A percentile compares a stretch with the other conserved stretches of the same genome.
These are phyloP conservation scores for Anseranas semipalmata DNA, from an alignment of 2,113 vertebrate species.

Conservation along the genomic window DNA sequence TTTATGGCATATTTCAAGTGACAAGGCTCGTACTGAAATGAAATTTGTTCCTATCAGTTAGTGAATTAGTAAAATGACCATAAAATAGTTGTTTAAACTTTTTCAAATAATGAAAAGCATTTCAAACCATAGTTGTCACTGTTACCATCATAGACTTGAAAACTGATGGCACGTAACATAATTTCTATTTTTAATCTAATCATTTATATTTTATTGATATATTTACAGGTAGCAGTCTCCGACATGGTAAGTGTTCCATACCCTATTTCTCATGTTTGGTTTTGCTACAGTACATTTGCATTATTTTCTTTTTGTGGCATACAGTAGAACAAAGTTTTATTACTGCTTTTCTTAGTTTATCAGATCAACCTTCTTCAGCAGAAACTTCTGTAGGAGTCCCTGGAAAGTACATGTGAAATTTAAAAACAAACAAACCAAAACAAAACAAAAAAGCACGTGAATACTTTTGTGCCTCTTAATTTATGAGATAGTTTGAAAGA, in stretches of 20 bases:
- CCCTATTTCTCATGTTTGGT: background rate
- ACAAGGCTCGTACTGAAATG: constrained; percentile 9
- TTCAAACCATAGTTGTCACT: background rate
- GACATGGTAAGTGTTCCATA: background rate
- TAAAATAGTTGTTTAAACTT: background rate
- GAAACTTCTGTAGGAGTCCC: background rate
- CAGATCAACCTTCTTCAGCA: background rate
- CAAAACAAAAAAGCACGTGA: background rate
- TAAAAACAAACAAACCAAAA: background rate
- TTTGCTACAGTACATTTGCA: background rate
- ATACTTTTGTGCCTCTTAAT: background rate
- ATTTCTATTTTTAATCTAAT: background rate
- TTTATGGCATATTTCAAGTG: constrained; percentile 4
- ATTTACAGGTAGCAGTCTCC: background rate
- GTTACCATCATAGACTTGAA: background rate
- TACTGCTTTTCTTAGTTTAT: background rate
- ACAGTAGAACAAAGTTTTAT: background rate
- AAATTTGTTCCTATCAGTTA: background rate
- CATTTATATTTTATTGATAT: background rate
- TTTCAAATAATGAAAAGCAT: constrained; percentile 10
- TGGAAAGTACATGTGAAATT: background rate
- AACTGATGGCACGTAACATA: background rate
- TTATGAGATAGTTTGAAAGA: background rate
- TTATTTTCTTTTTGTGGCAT: background rate
- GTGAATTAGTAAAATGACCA: background rate